Conservation (phyloP, 2,113 vertebrate species). For the Artemisiospiza belli region DNA sequence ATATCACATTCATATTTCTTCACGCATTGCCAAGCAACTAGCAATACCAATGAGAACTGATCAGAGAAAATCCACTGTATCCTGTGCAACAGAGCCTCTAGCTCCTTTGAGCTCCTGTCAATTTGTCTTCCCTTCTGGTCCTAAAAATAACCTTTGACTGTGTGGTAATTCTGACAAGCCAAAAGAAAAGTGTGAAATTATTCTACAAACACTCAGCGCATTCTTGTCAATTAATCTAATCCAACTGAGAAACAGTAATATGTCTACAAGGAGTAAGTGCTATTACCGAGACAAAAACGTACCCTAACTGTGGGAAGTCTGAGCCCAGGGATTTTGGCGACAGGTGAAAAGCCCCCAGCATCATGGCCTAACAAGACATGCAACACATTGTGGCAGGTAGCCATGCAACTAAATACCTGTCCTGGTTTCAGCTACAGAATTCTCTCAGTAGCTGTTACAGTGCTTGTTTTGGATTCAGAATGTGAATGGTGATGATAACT, state of each 20-base stretch:
- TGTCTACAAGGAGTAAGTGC: neutral
- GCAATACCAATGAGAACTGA: neutral
- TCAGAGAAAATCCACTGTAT: neutral
- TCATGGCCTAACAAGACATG: neutral
- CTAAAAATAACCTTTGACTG: neutral
- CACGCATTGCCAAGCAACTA: neutral
- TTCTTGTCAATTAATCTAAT: neutral
- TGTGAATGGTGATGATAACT: neutral
- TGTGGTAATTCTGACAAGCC: neutral
- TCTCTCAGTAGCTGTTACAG: neutral
- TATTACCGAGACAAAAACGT: neutral
- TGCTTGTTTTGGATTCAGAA: neutral
- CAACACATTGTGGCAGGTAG: neutral
- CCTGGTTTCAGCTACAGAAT: neutral
- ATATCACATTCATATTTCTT: neutral
- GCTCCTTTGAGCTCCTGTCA: neutral
- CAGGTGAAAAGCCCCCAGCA: neutral
- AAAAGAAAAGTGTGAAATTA: neutral
- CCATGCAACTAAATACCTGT: neutral
- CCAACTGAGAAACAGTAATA: neutral
- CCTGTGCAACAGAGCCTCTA: neutral
- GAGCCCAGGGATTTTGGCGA: fast-evolving
- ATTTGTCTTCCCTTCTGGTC: neutral
- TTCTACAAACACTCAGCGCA: neutral
- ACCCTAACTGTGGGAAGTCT: neutral